Percentiles rank a stretch among this genome's conserved stretches.
Conservation (phyloP, 2,113 vertebrate genomes). For the Myanophis thanlyinensis region DNA sequence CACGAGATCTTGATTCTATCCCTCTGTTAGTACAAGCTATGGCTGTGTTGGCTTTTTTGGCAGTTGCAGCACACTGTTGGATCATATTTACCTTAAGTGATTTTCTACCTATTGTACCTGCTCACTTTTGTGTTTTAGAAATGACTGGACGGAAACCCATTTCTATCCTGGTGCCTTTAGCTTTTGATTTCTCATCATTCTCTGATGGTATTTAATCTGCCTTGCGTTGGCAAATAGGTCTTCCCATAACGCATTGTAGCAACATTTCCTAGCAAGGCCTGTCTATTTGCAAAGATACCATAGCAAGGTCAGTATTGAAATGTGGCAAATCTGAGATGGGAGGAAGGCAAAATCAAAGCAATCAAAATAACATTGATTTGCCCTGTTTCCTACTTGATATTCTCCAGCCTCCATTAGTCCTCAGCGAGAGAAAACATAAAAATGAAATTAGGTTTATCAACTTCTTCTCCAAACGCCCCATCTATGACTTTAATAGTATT, state of each 20-base stretch:
- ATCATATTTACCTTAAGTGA: neutral
- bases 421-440: neutral
- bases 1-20: neutral
- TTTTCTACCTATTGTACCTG: neutral
- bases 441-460: neutral
- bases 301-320: neutral
- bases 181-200: neutral
- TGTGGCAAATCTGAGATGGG: neutral
- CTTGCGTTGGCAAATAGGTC: neutral
- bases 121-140: neutral
- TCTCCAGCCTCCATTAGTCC: neutral
- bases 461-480: neutral
- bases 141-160: neutral
- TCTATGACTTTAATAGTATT: neutral
- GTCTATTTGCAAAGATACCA: neutral
- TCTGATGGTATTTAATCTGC: neutral
- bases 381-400: neutral
- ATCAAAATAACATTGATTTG: neutral
- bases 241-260: neutral
- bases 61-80: neutral
- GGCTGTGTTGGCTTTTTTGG: neutral
- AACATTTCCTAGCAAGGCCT: neutral
- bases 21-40: neutral
- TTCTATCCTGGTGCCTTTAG: neutral
- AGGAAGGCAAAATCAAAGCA: neutral